Evolutionary conservation across 2,888 invertebrate genomes (phyloP), one percentile per base, ranked within the genome.

Genomic region (Mamestra brassicae): DNA sequence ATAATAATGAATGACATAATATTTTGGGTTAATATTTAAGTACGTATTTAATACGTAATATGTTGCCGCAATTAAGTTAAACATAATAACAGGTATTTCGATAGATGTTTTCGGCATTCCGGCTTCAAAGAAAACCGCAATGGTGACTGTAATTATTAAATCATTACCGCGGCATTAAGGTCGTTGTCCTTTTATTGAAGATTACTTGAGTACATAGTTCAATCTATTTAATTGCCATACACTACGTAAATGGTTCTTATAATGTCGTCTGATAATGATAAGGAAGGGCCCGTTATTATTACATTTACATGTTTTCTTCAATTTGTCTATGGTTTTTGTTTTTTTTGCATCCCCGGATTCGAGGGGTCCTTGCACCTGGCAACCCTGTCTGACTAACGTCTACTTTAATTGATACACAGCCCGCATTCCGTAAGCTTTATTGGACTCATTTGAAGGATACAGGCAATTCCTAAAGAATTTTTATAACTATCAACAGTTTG

Each of bases 401-500:
- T 91, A 91, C 90, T 94, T 94, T 95, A 95, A 95, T 95, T 95
- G 94, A 95, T 93, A 93, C 91, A 92, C 89, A 92, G 89, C 92
- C 93, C 92, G 92, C 94, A 94, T 95, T 93, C 94, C 91, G 86
- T 80, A 73, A 88, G 85, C 90, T 93, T 93, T 93, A 92, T 93
- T 92, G 90, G 89, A 86, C 88, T 89, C 89, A 88, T 87, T 87
- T 83, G 89, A 80, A 81, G 84, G 90, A 91, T 87, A 89, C 85
- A 87, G 83, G 88, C 81, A 84, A 90, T 90, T 87, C 85, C 71
- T 75, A 80, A 90, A 89, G 89, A 90, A 90, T 92, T 91, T 92
- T 91, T 92, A 91, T 91, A 91, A 90, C 87, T 80, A 72, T 73
- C 74, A 74, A 71, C 78, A 78, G 71, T 77, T 77, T 77, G 57